Evolutionary conservation across 2,888 invertebrate genomes (phyloP), one percentile per base, ranked within the genome.

Genomic region (Pristionchus fissidentatus): DNA sequence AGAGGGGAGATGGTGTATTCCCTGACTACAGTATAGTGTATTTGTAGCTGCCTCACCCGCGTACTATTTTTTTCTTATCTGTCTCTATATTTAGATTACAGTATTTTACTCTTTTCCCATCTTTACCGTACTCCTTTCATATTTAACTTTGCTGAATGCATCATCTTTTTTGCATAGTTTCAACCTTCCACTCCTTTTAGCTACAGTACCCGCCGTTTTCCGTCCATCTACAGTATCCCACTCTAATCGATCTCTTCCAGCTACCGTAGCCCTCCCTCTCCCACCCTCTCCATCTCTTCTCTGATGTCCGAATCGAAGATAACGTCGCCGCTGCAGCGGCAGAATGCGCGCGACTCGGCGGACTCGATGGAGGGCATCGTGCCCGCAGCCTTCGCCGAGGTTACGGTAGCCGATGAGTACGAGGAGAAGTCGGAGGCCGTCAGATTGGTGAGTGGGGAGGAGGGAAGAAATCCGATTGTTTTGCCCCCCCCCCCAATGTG

Each of bases 401-500:
- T 75, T 46, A 46, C 75, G 75, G 75, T 75, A 35, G 75, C 75
- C 26, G 75, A 75, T 4, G 75, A 75, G 29, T 26, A 13, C 75
- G 75, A 75, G 46, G 46, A 15, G 32, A 19, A 38, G 46, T 75
- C 75, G 46, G 75, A 43, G 75, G 75, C 75, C 26, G 46, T 75
- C 29, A n/a, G 46, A 75, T n/a, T 75, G 75, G 75, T 75, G 29
- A 32, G 75, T 32, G n/a, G 26, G 43, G 38, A 32, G 29, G 7
- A 29, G 29, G 32, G 5, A n/a, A n/a, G n/a, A n/a, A n/a, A n/a
- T n/a, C n/a, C n/a, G n/a, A n/a, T n/a, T n/a, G n/a, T n/a, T n/a
- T n/a, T n/a, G n/a, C n/a, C n/a, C n/a, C n/a, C n/a, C n/a, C n/a
- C n/a, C n/a, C n/a, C n/a, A n/a, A n/a, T n/a, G n/a, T n/a, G n/a